phyloP scores from a whole-genome alignment of 2,113 vertebrate genomes.

The Ovibos moschatus region DNA sequence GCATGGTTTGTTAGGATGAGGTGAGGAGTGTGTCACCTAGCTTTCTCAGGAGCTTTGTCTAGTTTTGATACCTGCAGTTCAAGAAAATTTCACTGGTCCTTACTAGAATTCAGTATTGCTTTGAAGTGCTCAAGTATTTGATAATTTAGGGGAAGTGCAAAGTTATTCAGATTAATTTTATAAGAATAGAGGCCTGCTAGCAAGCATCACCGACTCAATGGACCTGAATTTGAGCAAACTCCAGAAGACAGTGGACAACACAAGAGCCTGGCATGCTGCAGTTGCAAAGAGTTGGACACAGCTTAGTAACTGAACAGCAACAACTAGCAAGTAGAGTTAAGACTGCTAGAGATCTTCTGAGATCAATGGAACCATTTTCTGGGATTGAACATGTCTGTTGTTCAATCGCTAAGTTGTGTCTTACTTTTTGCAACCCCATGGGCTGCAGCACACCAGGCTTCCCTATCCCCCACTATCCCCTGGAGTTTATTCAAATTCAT shows the following conservation, averaged over 20 bases:
- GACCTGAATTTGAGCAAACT: neutral
- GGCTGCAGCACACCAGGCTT: neutral
- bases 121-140: neutral
- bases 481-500: neutral
- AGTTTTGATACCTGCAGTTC: neutral
- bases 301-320: neutral
- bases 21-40: neutral
- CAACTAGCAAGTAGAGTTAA: neutral
- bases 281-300: neutral
- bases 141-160: neutral
- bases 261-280: neutral
- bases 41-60: neutral
- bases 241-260: neutral
- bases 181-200: neutral
- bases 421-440: neutral
- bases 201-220: neutral
- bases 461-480: neutral
- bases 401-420: neutral
- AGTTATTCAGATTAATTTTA: neutral
- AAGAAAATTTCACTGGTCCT: neutral
- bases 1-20: neutral
- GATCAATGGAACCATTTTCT: neutral
- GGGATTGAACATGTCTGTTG: neutral
- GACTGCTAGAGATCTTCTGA: neutral
- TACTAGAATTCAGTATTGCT: neutral